Percentiles rank a stretch among this genome's conserved stretches.
Evolutionary conservation across 2,113 vertebrate genomes (phyloP).

Genomic region (Polypterus bichir): DNA sequence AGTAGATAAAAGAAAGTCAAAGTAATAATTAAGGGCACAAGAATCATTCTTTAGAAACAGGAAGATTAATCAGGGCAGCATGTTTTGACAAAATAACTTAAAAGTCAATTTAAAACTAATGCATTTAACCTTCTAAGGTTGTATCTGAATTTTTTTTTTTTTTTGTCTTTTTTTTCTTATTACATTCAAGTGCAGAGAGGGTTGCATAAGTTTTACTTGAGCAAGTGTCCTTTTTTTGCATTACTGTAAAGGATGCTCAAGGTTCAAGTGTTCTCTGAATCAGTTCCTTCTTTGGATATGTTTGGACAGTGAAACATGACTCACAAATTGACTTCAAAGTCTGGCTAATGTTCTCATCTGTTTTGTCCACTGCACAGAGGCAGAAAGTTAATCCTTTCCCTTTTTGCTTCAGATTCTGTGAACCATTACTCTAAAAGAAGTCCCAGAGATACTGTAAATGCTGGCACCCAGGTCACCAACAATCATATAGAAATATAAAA

Average conservation of each 20-base stretch:
- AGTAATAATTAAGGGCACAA: too few species aligned
- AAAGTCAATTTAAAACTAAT: slow-evolving; percentile 2
- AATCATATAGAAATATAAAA: too few species aligned
- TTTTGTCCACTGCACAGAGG: slow-evolving; percentile 31
- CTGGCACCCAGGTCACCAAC: too few species aligned
- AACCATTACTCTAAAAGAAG: too few species aligned
- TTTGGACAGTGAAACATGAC: slow-evolving; percentile 42
- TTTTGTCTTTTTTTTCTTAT: slow-evolving; percentile 12
- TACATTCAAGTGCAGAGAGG: slow-evolving; percentile 22
- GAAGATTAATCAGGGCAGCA: slow-evolving; percentile 5
- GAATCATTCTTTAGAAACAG: background rate
- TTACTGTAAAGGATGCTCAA: slow-evolving; percentile 31
- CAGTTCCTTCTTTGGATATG: slow-evolving; percentile 38
- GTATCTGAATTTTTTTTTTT: slow-evolving; percentile 19
- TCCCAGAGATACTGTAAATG: too few species aligned
- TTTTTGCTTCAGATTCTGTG: slow-evolving; percentile 12
- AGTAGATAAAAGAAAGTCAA: too few species aligned
- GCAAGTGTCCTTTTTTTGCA: slow-evolving; percentile 15
- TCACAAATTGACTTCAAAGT: slow-evolving; percentile 39
- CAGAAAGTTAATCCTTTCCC: slow-evolving; percentile 36
- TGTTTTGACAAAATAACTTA: slow-evolving; percentile 6
- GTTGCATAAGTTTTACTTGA: slow-evolving; percentile 22
- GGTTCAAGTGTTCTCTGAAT: slow-evolving; percentile 36
- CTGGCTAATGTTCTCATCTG: slow-evolving; percentile 47
- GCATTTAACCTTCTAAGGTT: slow-evolving; percentile 12